Percentiles rank a stretch among this genome's conserved stretches.
phyloP scores from a whole-genome alignment of 2,113 vertebrate genomes.

The Tragelaphus imberbis region DNA sequence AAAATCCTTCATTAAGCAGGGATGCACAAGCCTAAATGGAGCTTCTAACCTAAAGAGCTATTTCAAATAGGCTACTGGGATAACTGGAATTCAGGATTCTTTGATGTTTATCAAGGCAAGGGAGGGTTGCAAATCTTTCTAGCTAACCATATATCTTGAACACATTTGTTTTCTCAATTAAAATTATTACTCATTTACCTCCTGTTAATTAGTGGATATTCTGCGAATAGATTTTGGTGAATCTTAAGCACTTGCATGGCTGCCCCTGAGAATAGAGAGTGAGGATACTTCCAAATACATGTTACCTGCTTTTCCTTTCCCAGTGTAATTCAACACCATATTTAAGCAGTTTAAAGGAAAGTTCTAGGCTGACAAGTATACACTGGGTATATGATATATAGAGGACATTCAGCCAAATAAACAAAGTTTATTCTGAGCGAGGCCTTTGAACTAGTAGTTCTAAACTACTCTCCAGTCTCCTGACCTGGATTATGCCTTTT shows the following conservation, averaged over 20 bases:
- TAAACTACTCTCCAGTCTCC: background rate
- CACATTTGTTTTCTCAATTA: background rate
- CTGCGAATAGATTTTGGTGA: background rate
- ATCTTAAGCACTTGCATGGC: background rate
- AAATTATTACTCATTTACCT: background rate
- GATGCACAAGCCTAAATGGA: background rate
- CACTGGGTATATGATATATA: background rate
- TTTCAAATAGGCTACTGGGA: background rate
- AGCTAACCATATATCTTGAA: background rate
- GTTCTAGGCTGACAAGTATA: background rate
- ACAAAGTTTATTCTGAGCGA: background rate
- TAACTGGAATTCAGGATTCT: background rate
- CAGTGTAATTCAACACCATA: background rate
- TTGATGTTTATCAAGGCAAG: background rate
- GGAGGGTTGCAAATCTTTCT: background rate
- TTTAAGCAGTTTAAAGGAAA: background rate
- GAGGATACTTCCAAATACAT: background rate
- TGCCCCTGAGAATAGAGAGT: background rate
- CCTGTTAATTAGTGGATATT: background rate
- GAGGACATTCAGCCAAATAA: background rate
- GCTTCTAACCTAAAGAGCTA: background rate
- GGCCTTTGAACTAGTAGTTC: background rate
- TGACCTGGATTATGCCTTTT: background rate
- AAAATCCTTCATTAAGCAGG: background rate
- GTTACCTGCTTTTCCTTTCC: background rate